A percentile compares a stretch with the other conserved stretches of the same genome.
Conservation (phyloP, 1,140 invertebrate species). For the Drosophila paulistorum region DNA sequence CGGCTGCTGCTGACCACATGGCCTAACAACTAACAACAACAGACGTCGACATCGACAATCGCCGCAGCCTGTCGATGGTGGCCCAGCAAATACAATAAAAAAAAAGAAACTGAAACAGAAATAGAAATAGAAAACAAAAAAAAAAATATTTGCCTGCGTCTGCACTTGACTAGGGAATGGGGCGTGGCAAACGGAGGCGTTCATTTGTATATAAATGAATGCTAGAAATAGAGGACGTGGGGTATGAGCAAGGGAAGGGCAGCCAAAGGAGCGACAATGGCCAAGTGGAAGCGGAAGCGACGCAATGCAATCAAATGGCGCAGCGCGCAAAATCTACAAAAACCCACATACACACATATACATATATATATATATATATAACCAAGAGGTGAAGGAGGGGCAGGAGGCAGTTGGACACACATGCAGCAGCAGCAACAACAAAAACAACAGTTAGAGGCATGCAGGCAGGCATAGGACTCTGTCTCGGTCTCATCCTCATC, state of each 20-base stretch:
- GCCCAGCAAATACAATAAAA: conserved; percentile 55
- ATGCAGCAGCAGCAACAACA: conserved; percentile 25
- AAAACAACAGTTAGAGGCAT: neutral
- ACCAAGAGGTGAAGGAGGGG: neutral
- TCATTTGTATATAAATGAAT: conserved; percentile 78
- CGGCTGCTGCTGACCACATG: conserved; percentile 46
- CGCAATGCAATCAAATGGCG: conserved; percentile 80
- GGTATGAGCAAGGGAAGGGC: neutral
- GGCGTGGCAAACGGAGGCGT: conserved; percentile 72
- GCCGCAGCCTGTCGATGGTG: conserved; percentile 64
- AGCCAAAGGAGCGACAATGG: conserved; percentile 76
- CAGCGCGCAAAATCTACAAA: conserved; percentile 76
- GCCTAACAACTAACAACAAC: conserved; percentile 65
- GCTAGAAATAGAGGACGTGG: neutral
- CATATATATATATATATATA: conserved; percentile 18
- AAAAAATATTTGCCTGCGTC: conserved; percentile 75
- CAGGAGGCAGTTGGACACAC: conserved; percentile 46
- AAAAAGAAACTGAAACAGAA: conserved; percentile 15
- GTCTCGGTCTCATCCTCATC: conserved; percentile 10
- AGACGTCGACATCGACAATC: conserved; percentile 39
- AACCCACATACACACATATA: conserved; percentile 42
- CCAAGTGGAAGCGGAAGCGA: conserved; percentile 64
- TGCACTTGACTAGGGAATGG: conserved; percentile 63
- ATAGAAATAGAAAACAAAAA: conserved; percentile 40
- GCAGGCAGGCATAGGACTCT: conserved; percentile 3